Conservation (phyloP, 2,797 vertebrate genomes). For the Lepilemur ruficaudatus region DNA sequence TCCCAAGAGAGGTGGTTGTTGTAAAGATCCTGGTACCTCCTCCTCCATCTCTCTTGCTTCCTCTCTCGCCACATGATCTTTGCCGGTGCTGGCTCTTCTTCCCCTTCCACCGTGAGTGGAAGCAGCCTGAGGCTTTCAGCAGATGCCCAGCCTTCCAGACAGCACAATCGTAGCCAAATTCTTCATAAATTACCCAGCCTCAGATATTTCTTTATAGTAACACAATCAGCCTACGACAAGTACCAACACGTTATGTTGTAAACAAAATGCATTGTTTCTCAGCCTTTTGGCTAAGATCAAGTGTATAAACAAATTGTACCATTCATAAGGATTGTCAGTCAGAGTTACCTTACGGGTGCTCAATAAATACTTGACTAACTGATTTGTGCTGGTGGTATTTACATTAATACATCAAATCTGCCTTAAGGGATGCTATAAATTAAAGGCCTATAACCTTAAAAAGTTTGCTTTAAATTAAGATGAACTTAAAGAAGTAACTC, state of each 20-base stretch:
- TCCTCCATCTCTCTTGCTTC: too few relatives aligned
- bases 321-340: background rate
- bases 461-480: background rate
- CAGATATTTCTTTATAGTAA: background rate
- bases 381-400: background rate
- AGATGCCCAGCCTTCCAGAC: background rate
- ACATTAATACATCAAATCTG: background rate
- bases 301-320: background rate
- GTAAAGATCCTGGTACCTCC: background rate
- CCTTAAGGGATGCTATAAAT: background rate
- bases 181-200: background rate
- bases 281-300: background rate
- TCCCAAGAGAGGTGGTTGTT: background rate
- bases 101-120: background rate
- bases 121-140: background rate
- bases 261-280: background rate
- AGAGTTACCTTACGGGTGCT: background rate
- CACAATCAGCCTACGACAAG: background rate
- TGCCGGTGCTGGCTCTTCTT: background rate
- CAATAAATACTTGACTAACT: slow-evolving; percentile 32
- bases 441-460: background rate
- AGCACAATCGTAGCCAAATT: background rate
- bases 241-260: background rate
- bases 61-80: background rate
- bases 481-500: background rate